Base-by-base conservation (phyloP, 2,797 vertebrate species). In the Lagodon rhomboides region DNA sequence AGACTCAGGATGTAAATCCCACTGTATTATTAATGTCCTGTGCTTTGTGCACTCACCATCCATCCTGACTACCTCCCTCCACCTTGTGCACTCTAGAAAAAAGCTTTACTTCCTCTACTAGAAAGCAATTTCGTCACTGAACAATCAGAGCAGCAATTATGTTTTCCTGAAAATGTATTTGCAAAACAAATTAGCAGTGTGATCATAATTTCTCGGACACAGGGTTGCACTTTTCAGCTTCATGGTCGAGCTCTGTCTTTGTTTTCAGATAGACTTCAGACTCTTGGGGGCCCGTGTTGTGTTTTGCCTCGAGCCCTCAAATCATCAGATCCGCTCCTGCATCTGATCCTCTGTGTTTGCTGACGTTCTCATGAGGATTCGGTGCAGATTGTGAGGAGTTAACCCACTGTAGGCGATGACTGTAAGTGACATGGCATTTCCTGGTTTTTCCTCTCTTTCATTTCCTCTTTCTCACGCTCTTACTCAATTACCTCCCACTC, bases 381-480 rank as follows among this genome's bases (percentile, higher is more conserved):
- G 22, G 30, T 25, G 66, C 64, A 23, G 75, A 75, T 67, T 74
- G 34, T 41, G 50, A 61, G 15, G 50, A 67, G 76, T 86, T 65
- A 64, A 17, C 74, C 62, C 74, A 46, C 55, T 79, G 66, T 53
- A 56, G 50, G 73, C 64, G 49, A 60, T 22, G 65, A 58, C 44
- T 75, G 63, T 60, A 51, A 54, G 58, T 81, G 79, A 79, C 64
- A 72, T 71, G 55, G 51, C 70, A 65, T 90, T 92, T 91, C 84
- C 84, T 90, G 84, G 43, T 73, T 83, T 83, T 77, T 66, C 77
- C 55, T 72, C 73, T 69, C 10, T 47, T 82, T 74, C 73, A 80
- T 75, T 87, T 87, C 75, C 84, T 87, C 68, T 90, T 92, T 92
- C 90, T 83, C 89, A 92, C 22, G 62, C 81, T 88, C 80, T 84